Conservation (phyloP, 1,140 invertebrate species). For the Charaxes varanes region DNA sequence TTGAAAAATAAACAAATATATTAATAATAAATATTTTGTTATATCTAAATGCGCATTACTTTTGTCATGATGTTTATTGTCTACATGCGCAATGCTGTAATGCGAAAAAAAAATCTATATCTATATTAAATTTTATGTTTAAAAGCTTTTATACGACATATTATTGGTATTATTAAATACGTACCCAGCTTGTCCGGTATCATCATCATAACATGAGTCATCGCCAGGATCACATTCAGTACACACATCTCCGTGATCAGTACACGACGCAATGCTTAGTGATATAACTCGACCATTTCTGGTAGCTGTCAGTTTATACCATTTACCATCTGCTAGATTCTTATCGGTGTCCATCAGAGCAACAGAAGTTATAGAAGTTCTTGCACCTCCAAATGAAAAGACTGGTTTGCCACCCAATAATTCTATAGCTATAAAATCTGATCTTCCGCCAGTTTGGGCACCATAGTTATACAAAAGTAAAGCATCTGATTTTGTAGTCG, state of each 20-base stretch:
- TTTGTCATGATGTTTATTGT: no score
- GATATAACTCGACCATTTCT: conserved; percentile 91
- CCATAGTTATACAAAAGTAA: conserved; percentile 94
- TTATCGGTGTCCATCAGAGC: conserved; percentile 77
- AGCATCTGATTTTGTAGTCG: conserved; percentile 90
- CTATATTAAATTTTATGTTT: no score
- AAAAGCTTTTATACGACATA: no score
- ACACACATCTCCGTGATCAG: conserved; percentile 89
- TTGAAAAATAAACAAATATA: no score
- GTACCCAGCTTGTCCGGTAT: conserved; percentile 88
- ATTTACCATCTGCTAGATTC: conserved; percentile 88
- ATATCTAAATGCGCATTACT: no score
- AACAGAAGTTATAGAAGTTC: conserved; percentile 88
- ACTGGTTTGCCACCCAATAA: conserved; percentile 86
- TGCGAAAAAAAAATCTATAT: no score
- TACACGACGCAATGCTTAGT: conserved; percentile 85
- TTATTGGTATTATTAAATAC: no score
- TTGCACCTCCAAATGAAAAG: conserved; percentile 92
- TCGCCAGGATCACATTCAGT: conserved; percentile 89
- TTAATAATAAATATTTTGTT: no score
- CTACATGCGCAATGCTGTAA: no score
- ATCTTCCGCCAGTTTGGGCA: conserved; percentile 87
- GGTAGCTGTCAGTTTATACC: conserved; percentile 94
- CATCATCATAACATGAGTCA: conserved; percentile 86
- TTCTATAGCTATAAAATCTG: conserved; percentile 94